A percentile compares a stretch with the other conserved stretches of the same genome.
Evolutionary conservation across 2,888 invertebrate genomes (phyloP).

Genomic region (Gastrophysa polygoni): DNA sequence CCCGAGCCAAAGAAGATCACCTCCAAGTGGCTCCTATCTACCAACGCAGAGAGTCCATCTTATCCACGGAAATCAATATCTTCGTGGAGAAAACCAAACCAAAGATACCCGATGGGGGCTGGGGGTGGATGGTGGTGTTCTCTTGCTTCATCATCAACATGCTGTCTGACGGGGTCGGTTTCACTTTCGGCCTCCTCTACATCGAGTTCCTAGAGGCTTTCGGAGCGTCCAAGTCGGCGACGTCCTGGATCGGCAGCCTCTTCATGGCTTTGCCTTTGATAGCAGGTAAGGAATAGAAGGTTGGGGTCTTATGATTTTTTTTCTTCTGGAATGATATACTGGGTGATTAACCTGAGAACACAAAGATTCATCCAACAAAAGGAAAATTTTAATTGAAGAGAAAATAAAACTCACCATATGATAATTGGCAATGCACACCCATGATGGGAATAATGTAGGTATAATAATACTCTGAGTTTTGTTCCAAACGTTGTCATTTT

Average conservation of each 20-base stretch:
- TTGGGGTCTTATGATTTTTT: no score
- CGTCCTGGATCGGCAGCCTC: conserved; percentile 63
- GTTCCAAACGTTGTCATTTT: no score
- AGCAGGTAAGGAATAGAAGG: conserved; percentile 30
- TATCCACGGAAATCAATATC: conserved; percentile 39
- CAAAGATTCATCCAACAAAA: no score
- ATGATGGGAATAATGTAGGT: no score
- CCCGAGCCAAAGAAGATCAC: conserved; percentile 2
- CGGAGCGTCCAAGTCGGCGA: conserved; percentile 65
- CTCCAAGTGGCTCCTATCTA: conserved; percentile 24
- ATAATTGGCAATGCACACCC: no score
- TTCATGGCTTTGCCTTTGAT: conserved; percentile 67
- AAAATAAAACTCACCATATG: no score
- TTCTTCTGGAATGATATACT: no score
- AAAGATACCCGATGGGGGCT: conserved; percentile 79
- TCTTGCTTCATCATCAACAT: conserved; percentile 85
- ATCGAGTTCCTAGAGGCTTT: conserved; percentile 72
- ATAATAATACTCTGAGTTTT: no score
- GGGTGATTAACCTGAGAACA: no score
- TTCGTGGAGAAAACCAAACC: conserved; percentile 53
- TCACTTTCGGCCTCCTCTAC: conserved; percentile 91
- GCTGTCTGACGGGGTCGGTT: conserved; percentile 91
- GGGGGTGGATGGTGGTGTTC: conserved; percentile 89
- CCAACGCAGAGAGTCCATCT: conserved; percentile 37
- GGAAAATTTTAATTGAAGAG: no score